A percentile compares a stretch with the other conserved stretches of the same genome.
These are phyloP conservation scores for Candidula unifasciata DNA, from an alignment of 2,888 invertebrate genomes.

Conservation along the genomic window DNA sequence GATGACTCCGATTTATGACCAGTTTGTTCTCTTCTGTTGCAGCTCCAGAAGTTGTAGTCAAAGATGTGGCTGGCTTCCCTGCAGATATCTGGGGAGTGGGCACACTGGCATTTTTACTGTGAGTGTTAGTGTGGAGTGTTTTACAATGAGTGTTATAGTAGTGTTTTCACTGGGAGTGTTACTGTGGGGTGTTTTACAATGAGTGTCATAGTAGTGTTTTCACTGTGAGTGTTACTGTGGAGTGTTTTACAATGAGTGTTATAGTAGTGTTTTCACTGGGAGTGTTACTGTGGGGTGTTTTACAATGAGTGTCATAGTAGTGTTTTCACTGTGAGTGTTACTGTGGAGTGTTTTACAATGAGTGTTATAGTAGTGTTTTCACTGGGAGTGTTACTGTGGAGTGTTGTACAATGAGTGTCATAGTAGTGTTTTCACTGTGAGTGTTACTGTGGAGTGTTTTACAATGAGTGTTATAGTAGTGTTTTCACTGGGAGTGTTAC, in stretches of 20 bases:
- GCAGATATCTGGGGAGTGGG: constrained; percentile 96
- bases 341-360: no score
- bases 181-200: no score
- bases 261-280: constrained; percentile 91
- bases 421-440: constrained; percentile 90
- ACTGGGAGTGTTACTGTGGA: constrained; percentile 80
- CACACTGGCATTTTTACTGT: constrained; percentile 91
- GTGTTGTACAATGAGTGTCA: no score
- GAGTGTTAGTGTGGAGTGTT: constrained; percentile 64
- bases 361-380: constrained; percentile 95
- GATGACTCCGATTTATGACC: no score
- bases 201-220: constrained; percentile 87
- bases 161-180: constrained; percentile 87
- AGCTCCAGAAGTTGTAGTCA: constrained; percentile 93
- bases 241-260: no score
- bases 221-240: constrained; percentile 81
- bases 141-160: no score
- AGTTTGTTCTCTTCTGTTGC: constrained; percentile 54
- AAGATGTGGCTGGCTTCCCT: constrained; percentile 85
- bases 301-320: constrained; percentile 83
- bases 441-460: constrained; percentile 60
- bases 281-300: constrained; percentile 69
- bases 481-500: constrained; percentile 85
- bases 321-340: constrained; percentile 86
- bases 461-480: no score